phyloP scores from a whole-genome alignment of 2,113 vertebrate species.

The Onychorhynchus coronatus region DNA sequence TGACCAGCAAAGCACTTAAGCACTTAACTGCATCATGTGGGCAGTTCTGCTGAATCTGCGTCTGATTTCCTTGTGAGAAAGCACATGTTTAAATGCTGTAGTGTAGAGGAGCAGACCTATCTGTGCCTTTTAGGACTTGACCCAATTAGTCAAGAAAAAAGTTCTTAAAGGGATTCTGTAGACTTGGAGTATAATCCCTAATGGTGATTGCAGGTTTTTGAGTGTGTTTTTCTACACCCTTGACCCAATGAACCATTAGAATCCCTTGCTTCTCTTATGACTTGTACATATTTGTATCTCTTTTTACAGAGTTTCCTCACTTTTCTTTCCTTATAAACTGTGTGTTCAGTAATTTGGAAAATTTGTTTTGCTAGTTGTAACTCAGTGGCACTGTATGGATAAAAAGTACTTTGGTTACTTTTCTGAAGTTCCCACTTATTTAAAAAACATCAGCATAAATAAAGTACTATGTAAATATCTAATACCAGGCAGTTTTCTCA shows the following conservation, averaged over 20 bases:
- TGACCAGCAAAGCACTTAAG: not conserved
- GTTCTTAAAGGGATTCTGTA: not conserved
- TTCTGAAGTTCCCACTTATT: not conserved
- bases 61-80: not conserved
- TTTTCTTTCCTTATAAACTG: not conserved
- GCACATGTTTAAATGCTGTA: not conserved
- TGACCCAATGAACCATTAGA: not conserved
- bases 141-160: slow-evolving; percentile 36
- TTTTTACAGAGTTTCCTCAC: not conserved
- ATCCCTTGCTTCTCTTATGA: not conserved
- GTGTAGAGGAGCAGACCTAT: not conserved
- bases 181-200: not conserved
- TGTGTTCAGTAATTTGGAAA: not conserved
- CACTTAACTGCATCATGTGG: not conserved
- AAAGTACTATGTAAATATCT: not conserved
- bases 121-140: not conserved
- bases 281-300: not conserved
- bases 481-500: not conserved
- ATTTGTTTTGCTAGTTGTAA: not conserved
- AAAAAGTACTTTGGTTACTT: not conserved
- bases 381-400: not conserved
- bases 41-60: not conserved
- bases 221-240: not conserved
- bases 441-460: not conserved
- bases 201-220: not conserved